Evolutionary conservation across 2,797 vertebrate species (phyloP).

Genomic region (Oceanodroma leucorhoa): DNA sequence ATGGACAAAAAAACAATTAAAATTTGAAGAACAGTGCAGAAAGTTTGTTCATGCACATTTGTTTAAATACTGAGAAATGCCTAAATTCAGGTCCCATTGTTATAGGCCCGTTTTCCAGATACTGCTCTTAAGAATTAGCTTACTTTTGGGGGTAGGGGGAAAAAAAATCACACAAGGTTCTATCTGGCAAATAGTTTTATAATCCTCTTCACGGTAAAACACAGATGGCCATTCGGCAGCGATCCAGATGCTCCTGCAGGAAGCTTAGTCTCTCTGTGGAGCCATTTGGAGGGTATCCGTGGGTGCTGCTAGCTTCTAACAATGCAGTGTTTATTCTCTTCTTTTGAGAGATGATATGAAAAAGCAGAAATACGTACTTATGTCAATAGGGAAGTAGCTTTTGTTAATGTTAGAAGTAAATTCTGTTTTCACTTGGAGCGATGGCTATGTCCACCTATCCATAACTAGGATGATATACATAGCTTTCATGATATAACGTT

Average conservation of each 20-base stretch:
- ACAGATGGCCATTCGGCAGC: constrained; percentile 48
- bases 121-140: neutral
- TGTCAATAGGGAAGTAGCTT: neutral
- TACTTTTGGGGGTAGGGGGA: neutral
- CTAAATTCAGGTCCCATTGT: neutral
- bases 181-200: constrained; percentile 43
- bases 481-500: neutral
- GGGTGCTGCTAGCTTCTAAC: constrained; percentile 45
- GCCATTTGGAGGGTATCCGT: constrained; percentile 36
- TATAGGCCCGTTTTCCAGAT: neutral
- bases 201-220: constrained; percentile 6
- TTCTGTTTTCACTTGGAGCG: neutral
- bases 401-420: neutral
- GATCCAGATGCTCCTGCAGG: constrained; percentile 62
- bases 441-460: neutral
- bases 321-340: constrained; percentile 6
- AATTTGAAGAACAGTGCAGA: neutral
- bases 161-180: neutral
- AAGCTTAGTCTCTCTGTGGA: constrained; percentile 49
- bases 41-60: neutral
- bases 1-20: neutral
- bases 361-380: neutral
- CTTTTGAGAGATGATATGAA: neutral
- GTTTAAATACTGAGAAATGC: neutral
- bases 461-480: neutral